Conservation (phyloP, 1,140 invertebrate species). For the Parasteatoda tepidariorum region DNA sequence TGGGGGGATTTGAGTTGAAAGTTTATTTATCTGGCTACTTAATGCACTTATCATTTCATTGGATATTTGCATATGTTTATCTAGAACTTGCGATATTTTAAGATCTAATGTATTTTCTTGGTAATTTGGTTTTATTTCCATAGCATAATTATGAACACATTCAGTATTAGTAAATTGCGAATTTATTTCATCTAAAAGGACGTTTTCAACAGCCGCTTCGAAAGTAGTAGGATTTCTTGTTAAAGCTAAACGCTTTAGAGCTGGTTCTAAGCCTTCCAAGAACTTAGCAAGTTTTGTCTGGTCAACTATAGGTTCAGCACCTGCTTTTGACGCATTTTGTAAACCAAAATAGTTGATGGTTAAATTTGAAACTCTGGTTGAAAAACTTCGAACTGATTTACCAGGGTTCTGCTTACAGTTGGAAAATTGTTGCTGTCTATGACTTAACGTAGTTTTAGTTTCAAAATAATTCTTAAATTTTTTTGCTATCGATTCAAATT, state of each 20-base stretch:
- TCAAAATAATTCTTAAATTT: background rate
- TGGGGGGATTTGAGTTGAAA: no score
- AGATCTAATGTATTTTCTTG: background rate
- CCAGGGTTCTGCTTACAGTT: background rate
- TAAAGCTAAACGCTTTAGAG: background rate
- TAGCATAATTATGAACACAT: background rate
- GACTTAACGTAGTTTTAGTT: background rate
- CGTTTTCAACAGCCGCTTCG: background rate
- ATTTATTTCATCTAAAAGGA: background rate
- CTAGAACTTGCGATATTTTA: no score
- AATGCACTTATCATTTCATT: background rate
- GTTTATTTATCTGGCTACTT: no score
- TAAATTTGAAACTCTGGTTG: background rate
- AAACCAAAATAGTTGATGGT: background rate
- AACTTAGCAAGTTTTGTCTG: background rate
- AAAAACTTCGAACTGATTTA: background rate
- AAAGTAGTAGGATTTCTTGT: no score
- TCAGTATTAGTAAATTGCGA: background rate
- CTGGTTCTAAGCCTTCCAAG: background rate
- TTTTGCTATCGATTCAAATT: background rate
- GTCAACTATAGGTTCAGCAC: background rate
- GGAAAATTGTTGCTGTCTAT: slow-evolving; percentile 2
- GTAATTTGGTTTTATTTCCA: background rate
- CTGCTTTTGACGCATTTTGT: background rate
- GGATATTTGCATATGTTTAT: background rate